These are phyloP conservation scores for Volucella zonaria DNA, from an alignment of 2,888 invertebrate species.

Conservation along the genomic window DNA sequence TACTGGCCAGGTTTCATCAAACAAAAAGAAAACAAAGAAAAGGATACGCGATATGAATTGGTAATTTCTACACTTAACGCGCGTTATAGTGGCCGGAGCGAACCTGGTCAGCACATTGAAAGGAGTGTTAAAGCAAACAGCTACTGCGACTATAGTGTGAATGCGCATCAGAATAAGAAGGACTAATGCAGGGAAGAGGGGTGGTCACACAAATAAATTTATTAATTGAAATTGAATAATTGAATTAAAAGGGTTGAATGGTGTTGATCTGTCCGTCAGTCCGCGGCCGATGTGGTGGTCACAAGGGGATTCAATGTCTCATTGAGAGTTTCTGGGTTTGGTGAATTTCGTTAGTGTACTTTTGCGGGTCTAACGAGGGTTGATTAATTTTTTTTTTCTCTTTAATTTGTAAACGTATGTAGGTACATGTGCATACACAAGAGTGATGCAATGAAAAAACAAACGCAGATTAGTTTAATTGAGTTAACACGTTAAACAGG, in stretches of 20 bases:
- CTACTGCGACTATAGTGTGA: conserved; percentile 41
- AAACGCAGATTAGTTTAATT: conserved; percentile 65
- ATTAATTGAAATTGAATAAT: conserved; percentile 71
- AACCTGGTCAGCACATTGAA: conserved; percentile 55
- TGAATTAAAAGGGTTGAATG: conserved; percentile 68
- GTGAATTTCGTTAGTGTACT: conserved; percentile 23
- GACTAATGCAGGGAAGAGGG: conserved; percentile 20
- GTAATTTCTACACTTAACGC: conserved; percentile 51
- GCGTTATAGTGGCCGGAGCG: background rate
- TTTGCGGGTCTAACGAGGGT: conserved; percentile 55
- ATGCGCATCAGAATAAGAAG: conserved; percentile 67
- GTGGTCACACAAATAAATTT: conserved; percentile 55
- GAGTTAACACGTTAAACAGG: conserved; percentile 61
- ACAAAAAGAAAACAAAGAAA: conserved; percentile 15
- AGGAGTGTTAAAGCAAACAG: conserved; percentile 68
- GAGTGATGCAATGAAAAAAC: conserved; percentile 35
- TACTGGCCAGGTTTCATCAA: conserved; percentile 8
- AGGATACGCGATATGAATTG: conserved; percentile 66
- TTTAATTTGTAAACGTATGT: no score
- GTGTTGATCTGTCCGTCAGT: background rate
- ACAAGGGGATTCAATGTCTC: conserved; percentile 24
- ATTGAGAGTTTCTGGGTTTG: conserved; percentile 11
- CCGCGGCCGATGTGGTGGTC: conserved; percentile 17
- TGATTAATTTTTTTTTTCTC: conserved; percentile 6
- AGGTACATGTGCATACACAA: conserved; percentile 34